These are phyloP conservation scores for Cheilosia soror DNA, from an alignment of 2,888 invertebrate species.

Conservation along the genomic window DNA sequence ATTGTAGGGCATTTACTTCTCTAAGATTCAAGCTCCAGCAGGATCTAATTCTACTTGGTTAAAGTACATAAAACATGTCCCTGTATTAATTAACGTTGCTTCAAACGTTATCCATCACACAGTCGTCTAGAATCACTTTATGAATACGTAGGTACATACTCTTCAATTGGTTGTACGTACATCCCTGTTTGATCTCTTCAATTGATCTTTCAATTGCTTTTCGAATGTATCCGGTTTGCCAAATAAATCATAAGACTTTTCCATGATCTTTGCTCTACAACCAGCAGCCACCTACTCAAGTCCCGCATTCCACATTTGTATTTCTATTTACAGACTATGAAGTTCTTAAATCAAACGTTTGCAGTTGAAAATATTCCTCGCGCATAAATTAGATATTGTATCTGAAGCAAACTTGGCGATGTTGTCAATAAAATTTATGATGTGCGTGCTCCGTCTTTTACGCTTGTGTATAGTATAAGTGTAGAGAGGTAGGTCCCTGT, in stretches of 20 bases:
- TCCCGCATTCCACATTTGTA: background rate
- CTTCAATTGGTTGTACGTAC: background rate
- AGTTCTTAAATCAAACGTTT: constrained; percentile 26
- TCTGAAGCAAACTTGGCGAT: background rate
- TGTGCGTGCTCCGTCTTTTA: background rate
- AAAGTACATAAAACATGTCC: too few relatives aligned
- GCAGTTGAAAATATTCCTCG: constrained; percentile 1
- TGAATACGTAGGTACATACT: background rate
- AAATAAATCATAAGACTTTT: constrained; percentile 11
- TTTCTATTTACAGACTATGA: constrained; percentile 50
- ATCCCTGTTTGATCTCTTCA: background rate
- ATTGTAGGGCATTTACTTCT: too few relatives aligned
- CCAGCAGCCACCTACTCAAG: constrained; percentile 41
- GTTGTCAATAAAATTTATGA: constrained; percentile 6
- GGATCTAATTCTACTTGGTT: too few relatives aligned
- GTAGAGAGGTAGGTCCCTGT: constrained; percentile 62
- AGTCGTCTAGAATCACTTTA: too few relatives aligned
- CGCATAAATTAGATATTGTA: background rate
- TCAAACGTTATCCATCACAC: too few relatives aligned
- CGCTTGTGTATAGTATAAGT: background rate
- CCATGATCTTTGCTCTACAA: constrained; percentile 24
- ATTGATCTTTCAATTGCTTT: constrained; percentile 4
- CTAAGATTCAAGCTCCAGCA: too few relatives aligned
- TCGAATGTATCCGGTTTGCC: background rate
- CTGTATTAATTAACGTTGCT: too few relatives aligned